Base-by-base conservation (phyloP, 64 coral and sea anemone species). In the Cladopsammia gracilis region DNA sequence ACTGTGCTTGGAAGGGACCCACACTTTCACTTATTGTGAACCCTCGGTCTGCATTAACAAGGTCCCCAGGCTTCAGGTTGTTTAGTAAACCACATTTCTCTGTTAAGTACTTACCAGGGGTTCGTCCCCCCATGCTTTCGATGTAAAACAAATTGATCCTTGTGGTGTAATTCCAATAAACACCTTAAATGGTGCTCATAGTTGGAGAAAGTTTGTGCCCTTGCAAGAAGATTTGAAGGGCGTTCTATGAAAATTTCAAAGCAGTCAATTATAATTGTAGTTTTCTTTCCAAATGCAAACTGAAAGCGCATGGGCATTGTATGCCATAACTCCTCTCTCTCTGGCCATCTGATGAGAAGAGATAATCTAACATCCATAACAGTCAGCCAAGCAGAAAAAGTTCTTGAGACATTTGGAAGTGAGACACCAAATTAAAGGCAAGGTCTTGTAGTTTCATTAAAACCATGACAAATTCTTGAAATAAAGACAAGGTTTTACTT, bases 281-380 rank as follows among this genome's bases (percentile, higher is more conserved):
- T 81, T 81, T 81, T 81, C 7, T 81, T 81, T 5, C 54, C 78
- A 59, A 81, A 89, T 2, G 87, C 77, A 16, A 77, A 78, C 74
- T 77, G 50, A 60, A 89, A 89, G 19, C 87, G 78, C n/a, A 77
- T 62, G 34, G 87, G 58, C 87, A 89, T 89, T 44, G 87, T 89
- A 18, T 13, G 71, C 87, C 73, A 89, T 5, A 89, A 25, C 58
- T 89, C 71, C 25, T 89, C 58, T 25, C 87, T 8, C 19, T 89
- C 87, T 18, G 87, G 73, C 73, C 87, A 89, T n/a, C 18, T n/a
- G 46, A 89, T 76, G 23, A 89, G 25, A 42, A 70, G 71, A 7
- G 70, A 20, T 14, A 76, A 25, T 64, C 52, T 62, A 5, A 81
- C 12, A 58, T 81, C 78, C 54, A 81, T 53, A 20, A 81, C 53